A percentile compares a stretch with the other conserved stretches of the same genome.
These are phyloP conservation scores for Panzeria rudis DNA, from an alignment of 2,888 invertebrate genomes.

Conservation along the genomic window DNA sequence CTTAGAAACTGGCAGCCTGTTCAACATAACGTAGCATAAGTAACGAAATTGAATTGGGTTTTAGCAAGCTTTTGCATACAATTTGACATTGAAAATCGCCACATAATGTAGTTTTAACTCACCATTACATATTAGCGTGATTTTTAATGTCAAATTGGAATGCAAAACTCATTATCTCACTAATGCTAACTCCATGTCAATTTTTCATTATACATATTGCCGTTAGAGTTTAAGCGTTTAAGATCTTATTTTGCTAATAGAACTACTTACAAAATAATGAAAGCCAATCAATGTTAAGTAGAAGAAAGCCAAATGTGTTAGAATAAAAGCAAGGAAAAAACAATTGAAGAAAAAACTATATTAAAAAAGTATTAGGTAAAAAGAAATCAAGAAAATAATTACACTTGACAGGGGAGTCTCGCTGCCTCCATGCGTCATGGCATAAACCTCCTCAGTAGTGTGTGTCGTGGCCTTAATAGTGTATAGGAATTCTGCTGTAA, in stretches of 20 bases:
- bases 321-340: conserved; percentile 57
- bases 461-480: conserved; percentile 76
- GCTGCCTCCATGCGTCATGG: conserved; percentile 78
- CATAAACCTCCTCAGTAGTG: conserved; percentile 77
- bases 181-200: no score
- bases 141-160: no score
- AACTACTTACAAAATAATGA: conserved; percentile 63
- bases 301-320: conserved; percentile 71
- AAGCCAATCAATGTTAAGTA: conserved; percentile 71
- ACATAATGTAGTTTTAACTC: no score
- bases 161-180: no score
- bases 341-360: conserved; percentile 67
- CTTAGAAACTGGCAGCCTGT: no score
- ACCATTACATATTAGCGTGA: no score
- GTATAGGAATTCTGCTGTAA: conserved; percentile 88
- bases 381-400: conserved; percentile 74
- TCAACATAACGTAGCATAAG: no score
- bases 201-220: not conserved
- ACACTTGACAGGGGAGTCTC: conserved; percentile 76
- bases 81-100: no score
- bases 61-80: no score
- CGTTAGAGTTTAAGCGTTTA: not conserved
- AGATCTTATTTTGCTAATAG: conserved; percentile 16
- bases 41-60: no score
- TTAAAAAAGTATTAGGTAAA: conserved; percentile 70